Base-by-base conservation (phyloP, 1,140 invertebrate genomes). In the Tachypleus tridentatus region DNA sequence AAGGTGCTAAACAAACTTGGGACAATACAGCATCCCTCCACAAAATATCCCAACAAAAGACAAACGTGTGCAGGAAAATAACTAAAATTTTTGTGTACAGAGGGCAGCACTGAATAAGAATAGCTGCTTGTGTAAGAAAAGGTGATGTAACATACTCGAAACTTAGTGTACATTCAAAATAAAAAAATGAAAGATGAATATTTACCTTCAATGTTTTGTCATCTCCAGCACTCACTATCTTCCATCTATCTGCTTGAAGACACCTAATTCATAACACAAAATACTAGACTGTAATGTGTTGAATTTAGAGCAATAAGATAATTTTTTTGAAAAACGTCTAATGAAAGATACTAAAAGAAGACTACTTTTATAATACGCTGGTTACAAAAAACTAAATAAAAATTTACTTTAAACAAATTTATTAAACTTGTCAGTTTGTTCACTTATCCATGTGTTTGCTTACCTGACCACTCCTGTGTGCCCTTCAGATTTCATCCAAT, bases 401-500 rank as follows among this genome's bases (percentile, higher is more conserved):
- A 29, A 29, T 29, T 29, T 29, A 29, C 0, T 29, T 29, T 29
- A 29, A 29, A 29, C 0, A 29, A 2, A 29, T 29, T 29, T 29
- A 29, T 2, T 29, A 29, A 29, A 29, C 29, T 29, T 29, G 29
- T 29, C 29, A 29, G 29, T 29, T 29, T 29, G 29, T 29, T 29
- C 29, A 29, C 29, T 29, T 29, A 29, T 52, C 53, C 51, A 61
- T 7, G 61, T 54, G 29, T 51, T 49, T 53, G 57, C 51, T 60
- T 69, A 76, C 75, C 76, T 72, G 7, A 80, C 75, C 60, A 77
- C 77, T 64, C 80, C 77, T 49, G 80, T 82, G 70, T 82, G 81
- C 5, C 81, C 81, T 73, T 82, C 81, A 47, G 79, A 77, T 61
- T 76, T 76, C 74, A 79, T 82, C 81, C 81, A 82, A 70, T 82